Percentiles rank a stretch among this genome's conserved stretches.
These are phyloP conservation scores for Campylorhamphus procurvoides DNA, from an alignment of 2,113 vertebrate species.

Conservation along the genomic window DNA sequence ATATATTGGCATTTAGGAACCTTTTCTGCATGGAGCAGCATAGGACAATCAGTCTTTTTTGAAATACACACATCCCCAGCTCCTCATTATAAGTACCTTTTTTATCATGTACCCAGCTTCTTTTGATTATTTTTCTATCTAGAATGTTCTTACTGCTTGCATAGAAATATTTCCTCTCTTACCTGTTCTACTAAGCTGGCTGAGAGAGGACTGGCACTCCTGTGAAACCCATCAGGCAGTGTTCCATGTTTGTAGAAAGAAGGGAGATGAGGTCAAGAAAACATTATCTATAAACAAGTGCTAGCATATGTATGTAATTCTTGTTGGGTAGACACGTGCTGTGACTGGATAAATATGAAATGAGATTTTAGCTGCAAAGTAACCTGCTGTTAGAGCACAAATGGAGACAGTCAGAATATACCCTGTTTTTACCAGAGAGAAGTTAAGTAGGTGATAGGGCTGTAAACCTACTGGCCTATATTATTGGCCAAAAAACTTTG, in stretches of 20 bases:
- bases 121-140: neutral
- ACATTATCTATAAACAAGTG: neutral
- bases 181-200: neutral
- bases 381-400: neutral
- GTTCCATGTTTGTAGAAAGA: neutral
- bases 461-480: neutral
- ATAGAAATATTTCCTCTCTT: neutral
- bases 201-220: neutral
- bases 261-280: neutral
- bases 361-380: neutral
- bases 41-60: neutral
- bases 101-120: neutral
- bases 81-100: neutral
- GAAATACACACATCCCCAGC: accelerated
- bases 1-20: neutral
- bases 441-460: neutral
- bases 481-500: neutral
- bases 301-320: neutral
- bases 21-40: neutral
- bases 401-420: neutral
- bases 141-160: neutral
- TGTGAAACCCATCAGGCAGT: neutral
- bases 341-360: neutral
- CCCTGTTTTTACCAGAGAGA: neutral
- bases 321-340: neutral